A percentile compares a stretch with the other conserved stretches of the same genome.
Conservation (phyloP, 1,140 invertebrate species). For the Sitophilus oryzae region DNA sequence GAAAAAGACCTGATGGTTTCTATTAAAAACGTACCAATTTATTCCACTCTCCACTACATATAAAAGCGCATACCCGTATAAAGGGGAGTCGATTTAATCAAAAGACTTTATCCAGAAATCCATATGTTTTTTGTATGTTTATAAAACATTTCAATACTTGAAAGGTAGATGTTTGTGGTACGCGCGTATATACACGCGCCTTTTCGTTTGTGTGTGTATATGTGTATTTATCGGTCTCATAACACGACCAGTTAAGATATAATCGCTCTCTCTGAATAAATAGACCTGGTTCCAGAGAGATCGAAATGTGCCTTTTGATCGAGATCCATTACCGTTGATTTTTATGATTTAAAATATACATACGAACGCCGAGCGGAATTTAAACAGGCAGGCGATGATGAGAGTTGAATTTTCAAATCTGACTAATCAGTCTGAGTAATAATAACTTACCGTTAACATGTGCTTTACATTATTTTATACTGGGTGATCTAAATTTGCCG, state of each 20-base stretch:
- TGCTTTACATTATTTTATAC: too few relatives aligned
- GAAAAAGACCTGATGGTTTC: too few relatives aligned
- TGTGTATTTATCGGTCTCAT: conserved; percentile 40
- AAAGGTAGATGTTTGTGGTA: conserved; percentile 40
- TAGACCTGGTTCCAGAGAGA: conserved; percentile 28
- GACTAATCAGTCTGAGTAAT: too few relatives aligned
- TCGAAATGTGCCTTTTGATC: conserved; percentile 24
- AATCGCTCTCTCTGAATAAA: conserved; percentile 41
- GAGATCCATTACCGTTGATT: conserved; percentile 28
- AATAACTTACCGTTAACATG: too few relatives aligned
- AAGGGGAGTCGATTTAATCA: conserved; percentile 20
- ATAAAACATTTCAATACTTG: conserved; percentile 41
- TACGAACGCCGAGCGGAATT: not conserved
- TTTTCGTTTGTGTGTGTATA: conserved; percentile 21
- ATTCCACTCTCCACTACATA: too few relatives aligned
- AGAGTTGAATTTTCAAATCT: too few relatives aligned
- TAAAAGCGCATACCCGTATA: too few relatives aligned
- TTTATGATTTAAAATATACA: conserved; percentile 29
- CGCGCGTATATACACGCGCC: too few relatives aligned
- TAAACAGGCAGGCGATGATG: not conserved
- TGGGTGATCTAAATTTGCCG: too few relatives aligned
- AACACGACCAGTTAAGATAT: conserved; percentile 38
- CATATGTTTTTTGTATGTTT: conserved; percentile 42
- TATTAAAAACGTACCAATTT: too few relatives aligned
- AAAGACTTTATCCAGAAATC: conserved; percentile 41